These are phyloP conservation scores for Phalacrocorax carbo DNA, from an alignment of 2,113 vertebrate genomes.

Conservation along the genomic window DNA sequence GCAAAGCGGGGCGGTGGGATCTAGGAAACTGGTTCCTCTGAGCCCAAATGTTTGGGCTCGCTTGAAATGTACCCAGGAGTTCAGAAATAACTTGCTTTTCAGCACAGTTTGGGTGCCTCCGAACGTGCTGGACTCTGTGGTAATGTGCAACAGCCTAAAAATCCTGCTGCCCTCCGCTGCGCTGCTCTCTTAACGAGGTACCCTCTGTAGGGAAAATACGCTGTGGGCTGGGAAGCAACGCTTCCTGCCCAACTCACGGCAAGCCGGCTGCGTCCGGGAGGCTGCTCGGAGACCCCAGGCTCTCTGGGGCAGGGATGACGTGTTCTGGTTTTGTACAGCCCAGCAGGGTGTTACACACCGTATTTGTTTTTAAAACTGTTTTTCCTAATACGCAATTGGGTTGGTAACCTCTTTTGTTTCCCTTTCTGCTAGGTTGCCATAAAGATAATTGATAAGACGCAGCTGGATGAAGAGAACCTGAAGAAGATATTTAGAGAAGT, in stretches of 20 bases:
- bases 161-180: background rate
- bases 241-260: background rate
- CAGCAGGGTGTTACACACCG: fast-evolving
- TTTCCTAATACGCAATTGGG: fast-evolving
- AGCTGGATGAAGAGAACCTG: constrained; percentile 97
- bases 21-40: background rate
- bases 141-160: too few species aligned
- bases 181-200: background rate
- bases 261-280: background rate
- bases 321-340: fast-evolving
- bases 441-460: constrained; percentile 98
- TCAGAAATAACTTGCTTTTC: background rate
- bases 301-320: background rate
- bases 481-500: constrained; percentile 99
- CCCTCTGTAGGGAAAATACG: background rate
- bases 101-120: too few species aligned
- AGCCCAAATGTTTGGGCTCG: background rate
- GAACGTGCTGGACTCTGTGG: background rate
- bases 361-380: background rate
- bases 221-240: fast-evolving
- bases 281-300: background rate
- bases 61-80: background rate
- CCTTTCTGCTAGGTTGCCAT: constrained; percentile 86
- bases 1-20: background rate
- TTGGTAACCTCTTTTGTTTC: background rate